Evolutionary conservation across 2,113 vertebrate genomes (phyloP).

Genomic region (Syngnathus typhle): DNA sequence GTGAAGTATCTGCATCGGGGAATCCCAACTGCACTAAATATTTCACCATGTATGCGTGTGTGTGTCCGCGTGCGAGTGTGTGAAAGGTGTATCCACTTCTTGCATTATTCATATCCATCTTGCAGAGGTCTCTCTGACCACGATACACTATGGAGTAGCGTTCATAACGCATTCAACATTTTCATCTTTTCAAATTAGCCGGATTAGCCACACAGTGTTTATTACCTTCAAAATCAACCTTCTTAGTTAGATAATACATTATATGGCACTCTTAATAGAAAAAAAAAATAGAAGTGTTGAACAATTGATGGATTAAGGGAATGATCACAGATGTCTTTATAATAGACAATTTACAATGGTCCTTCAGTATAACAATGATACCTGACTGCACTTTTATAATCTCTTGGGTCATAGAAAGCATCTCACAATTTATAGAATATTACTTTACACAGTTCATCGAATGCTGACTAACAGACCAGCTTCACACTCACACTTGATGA

Average conservation of each 20-base stretch:
- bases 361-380: neutral
- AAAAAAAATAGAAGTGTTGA: neutral
- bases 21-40: neutral
- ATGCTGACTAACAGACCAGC: neutral
- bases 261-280: too few relatives aligned
- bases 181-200: neutral
- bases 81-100: neutral
- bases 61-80: neutral
- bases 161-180: neutral
- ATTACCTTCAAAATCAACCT: neutral
- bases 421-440: neutral
- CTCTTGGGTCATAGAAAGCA: neutral
- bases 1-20: neutral
- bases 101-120: slow-evolving; percentile 1
- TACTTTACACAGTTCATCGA: neutral
- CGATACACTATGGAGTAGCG: neutral
- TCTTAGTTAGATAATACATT: neutral
- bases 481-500: neutral
- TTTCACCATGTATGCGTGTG: neutral
- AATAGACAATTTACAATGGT: too few relatives aligned
- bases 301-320: neutral
- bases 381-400: neutral
- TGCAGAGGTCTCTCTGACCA: neutral
- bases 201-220: neutral
- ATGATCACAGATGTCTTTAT: too few relatives aligned